These are phyloP conservation scores for Salpingus planirostris DNA, from an alignment of 2,888 invertebrate species.

Conservation along the genomic window DNA sequence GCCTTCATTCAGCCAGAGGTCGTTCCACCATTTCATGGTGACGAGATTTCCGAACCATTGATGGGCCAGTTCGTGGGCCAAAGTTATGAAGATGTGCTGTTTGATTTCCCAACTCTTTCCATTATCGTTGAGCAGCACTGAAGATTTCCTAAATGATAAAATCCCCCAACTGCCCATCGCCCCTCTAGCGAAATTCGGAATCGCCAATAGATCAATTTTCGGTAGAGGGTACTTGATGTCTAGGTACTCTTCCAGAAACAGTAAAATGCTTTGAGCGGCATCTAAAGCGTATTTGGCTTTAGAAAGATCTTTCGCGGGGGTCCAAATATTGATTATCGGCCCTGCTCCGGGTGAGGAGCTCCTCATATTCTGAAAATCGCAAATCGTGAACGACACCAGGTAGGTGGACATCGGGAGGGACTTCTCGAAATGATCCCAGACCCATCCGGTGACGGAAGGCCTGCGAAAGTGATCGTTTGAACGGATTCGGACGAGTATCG, in stretches of 20 bases:
- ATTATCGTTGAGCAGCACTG: slow-evolving; percentile 48
- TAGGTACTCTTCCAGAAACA: slow-evolving; percentile 47
- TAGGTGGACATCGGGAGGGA: slow-evolving; percentile 70
- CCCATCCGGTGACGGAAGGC: slow-evolving; percentile 38
- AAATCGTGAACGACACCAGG: slow-evolving; percentile 52
- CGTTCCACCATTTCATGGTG: slow-evolving; percentile 63
- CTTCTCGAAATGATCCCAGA: slow-evolving; percentile 53
- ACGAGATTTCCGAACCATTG: slow-evolving; percentile 70
- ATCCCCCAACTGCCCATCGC: slow-evolving; percentile 53
- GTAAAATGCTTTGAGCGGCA: slow-evolving; percentile 44
- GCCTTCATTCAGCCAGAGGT: slow-evolving; percentile 64
- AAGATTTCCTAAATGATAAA: slow-evolving; percentile 54
- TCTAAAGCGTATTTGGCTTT: slow-evolving; percentile 44
- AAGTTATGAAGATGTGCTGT: slow-evolving; percentile 41
- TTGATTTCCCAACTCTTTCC: slow-evolving; percentile 39
- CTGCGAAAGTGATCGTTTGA: slow-evolving; percentile 29
- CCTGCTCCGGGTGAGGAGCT: slow-evolving; percentile 20
- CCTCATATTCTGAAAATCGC: slow-evolving; percentile 29
- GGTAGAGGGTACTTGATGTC: slow-evolving; percentile 45
- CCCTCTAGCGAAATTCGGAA: slow-evolving; percentile 49
- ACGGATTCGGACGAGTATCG: not conserved
- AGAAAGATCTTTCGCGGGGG: slow-evolving; percentile 32
- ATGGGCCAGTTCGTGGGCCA: slow-evolving; percentile 64
- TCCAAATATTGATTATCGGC: slow-evolving; percentile 42
- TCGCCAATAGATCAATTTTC: slow-evolving; percentile 50